These are phyloP conservation scores for Cranoglanis bouderius DNA, from an alignment of 2,113 vertebrate genomes.

Conservation along the genomic window DNA sequence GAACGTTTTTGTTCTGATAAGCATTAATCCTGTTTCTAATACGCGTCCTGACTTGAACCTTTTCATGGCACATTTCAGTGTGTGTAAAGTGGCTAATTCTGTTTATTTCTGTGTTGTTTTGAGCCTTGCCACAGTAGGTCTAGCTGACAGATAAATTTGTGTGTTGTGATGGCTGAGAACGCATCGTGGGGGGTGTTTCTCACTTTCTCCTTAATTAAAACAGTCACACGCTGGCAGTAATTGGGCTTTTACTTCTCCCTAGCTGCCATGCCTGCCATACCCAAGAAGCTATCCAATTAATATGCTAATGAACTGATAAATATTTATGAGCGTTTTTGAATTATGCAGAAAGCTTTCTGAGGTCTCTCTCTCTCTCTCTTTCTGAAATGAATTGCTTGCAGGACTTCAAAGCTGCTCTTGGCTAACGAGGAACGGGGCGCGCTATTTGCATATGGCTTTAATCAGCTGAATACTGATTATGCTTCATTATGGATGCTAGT, in stretches of 20 bases:
- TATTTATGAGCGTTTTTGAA: conserved; percentile 88
- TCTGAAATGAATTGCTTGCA: conserved; percentile 84
- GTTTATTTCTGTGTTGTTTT: conserved; percentile 8
- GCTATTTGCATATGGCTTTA: conserved; percentile 90
- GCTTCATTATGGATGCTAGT: conserved; percentile 87
- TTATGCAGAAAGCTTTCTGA: conserved; percentile 90
- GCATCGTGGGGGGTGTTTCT: conserved; percentile 20
- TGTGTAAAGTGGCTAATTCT: background rate
- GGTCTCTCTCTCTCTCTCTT: conserved; percentile 77
- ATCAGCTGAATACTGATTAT: conserved; percentile 92
- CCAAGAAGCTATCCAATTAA: conserved; percentile 81
- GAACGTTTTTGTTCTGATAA: background rate
- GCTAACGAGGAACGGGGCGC: conserved; percentile 77
- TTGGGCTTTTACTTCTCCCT: conserved; percentile 61
- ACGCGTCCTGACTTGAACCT: background rate
- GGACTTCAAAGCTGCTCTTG: conserved; percentile 88
- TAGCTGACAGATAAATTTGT: conserved; percentile 26
- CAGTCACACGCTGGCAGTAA: conserved; percentile 84
- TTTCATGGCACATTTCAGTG: background rate
- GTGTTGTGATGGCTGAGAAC: conserved; percentile 13
- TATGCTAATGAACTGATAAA: conserved; percentile 92
- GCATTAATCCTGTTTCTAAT: background rate
- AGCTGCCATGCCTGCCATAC: conserved; percentile 40
- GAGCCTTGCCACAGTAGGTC: background rate
- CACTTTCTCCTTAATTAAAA: conserved; percentile 76